Evolutionary conservation across 37 sponge, comb jelly and placozoan species (phyloP).

Genomic region (Tethya wilhelma): DNA sequence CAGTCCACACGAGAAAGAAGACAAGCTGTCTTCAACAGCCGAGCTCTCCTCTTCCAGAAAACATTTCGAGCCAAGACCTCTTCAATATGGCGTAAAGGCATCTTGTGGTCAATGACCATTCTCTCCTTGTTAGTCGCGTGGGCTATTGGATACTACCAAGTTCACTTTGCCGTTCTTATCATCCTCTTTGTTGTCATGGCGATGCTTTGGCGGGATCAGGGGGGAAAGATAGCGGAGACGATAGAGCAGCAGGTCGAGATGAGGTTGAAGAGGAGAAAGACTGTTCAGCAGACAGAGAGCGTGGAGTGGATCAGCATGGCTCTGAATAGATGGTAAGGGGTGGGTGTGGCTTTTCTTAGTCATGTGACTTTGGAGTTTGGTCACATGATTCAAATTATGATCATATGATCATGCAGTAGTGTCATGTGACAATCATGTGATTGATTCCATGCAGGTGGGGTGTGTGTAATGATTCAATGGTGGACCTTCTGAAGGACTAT

Average conservation of each 20-base stretch:
- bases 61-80: not conserved
- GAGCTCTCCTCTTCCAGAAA: slow-evolving; percentile 14
- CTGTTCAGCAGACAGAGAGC: slow-evolving; percentile 22
- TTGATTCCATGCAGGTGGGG: slow-evolving; percentile 25
- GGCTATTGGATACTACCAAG: slow-evolving; percentile 34
- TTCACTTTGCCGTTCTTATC: slow-evolving; percentile 16
- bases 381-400: not conserved
- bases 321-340: slow-evolving; percentile 60
- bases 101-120: slow-evolving; percentile 10
- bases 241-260: slow-evolving; percentile 31
- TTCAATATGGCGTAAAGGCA: not conserved
- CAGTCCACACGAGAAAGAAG: not conserved
- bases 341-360: not conserved
- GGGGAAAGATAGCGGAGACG: not conserved
- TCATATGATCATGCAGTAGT: not conserved
- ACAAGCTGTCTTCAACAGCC: not conserved
- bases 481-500: slow-evolving; percentile 44
- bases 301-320: slow-evolving; percentile 65
- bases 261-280: slow-evolving; percentile 16
- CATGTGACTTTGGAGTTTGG: not conserved
- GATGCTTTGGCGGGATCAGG: slow-evolving; percentile 38
- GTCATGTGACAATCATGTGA: too few species aligned
- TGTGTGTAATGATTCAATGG: slow-evolving; percentile 32
- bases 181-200: slow-evolving; percentile 24
- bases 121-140: slow-evolving; percentile 21